A percentile compares a stretch with the other conserved stretches of the same genome.
Evolutionary conservation across 2,888 invertebrate species (phyloP).

Genomic region (Mythimna impura): DNA sequence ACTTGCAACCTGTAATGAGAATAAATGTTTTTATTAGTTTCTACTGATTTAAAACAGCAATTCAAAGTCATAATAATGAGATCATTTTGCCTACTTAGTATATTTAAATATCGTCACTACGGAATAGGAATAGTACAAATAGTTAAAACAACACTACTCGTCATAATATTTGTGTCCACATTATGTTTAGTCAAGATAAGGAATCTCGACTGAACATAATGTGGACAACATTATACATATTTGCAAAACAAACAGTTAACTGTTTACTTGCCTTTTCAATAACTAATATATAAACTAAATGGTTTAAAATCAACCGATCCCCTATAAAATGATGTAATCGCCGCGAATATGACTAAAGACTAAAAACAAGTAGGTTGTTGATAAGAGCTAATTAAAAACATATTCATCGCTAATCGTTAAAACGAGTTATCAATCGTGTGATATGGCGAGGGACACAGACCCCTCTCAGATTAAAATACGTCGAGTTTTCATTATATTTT

Average conservation of each 20-base stretch:
- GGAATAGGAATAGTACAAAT: slow-evolving; percentile 12
- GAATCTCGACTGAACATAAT: too few relatives aligned
- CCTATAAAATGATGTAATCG: slow-evolving; percentile 56
- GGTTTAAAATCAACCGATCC: slow-evolving; percentile 10
- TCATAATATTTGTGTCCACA: slow-evolving; percentile 25
- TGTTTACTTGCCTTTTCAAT: slow-evolving; percentile 25
- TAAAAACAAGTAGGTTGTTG: slow-evolving; percentile 45
- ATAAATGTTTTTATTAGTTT: not conserved
- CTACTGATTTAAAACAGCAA: not conserved
- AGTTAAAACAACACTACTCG: slow-evolving; percentile 23
- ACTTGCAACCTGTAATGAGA: slow-evolving; percentile 82
- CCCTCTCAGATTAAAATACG: slow-evolving; percentile 14
- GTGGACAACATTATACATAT: slow-evolving; percentile 35
- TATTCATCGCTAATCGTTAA: slow-evolving; percentile 33
- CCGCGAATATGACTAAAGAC: slow-evolving; percentile 36
- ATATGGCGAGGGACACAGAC: slow-evolving; percentile 35
- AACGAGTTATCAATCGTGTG: slow-evolving; percentile 41
- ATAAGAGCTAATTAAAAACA: slow-evolving; percentile 54
- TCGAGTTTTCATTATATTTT: not conserved
- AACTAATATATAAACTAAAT: slow-evolving; percentile 6
- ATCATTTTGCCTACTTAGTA: not conserved
- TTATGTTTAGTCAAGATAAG: slow-evolving; percentile 29
- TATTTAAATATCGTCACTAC: not conserved
- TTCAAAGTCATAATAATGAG: not conserved
- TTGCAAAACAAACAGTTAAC: slow-evolving; percentile 40